phyloP scores from a whole-genome alignment of 2,888 invertebrate genomes.

The Mactromeris polynyma region DNA sequence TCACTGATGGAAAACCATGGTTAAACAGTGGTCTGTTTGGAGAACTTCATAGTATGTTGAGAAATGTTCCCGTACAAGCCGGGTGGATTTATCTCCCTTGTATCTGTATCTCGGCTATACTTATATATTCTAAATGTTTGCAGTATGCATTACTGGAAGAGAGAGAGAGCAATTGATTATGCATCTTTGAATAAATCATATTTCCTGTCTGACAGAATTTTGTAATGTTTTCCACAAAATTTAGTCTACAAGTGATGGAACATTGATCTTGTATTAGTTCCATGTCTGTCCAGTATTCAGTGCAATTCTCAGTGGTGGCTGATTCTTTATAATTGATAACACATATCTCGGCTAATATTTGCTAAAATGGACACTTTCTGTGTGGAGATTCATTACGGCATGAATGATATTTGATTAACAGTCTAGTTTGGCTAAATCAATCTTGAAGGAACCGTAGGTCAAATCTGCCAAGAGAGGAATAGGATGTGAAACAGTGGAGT shows the following conservation, averaged over 20 bases:
- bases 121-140: not conserved
- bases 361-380: not conserved
- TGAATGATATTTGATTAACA: not conserved
- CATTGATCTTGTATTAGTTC: not conserved
- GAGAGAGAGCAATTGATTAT: not conserved
- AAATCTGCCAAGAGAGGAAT: not conserved
- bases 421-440: not conserved
- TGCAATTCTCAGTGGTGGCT: not conserved
- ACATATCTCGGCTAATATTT: not conserved
- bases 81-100: not conserved
- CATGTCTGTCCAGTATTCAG: not conserved
- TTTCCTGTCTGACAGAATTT: slow-evolving; percentile 9
- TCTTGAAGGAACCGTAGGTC: not conserved
- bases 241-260: not conserved
- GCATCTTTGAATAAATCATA: not conserved
- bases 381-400: not conserved
- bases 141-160: not conserved
- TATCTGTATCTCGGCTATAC: not conserved
- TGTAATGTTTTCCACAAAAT: not conserved
- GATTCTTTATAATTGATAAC: not conserved
- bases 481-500: not conserved
- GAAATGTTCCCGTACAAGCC: too few relatives aligned
- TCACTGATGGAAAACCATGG: too few relatives aligned
- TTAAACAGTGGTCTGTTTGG: too few relatives aligned
- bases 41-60: too few relatives aligned